These are phyloP conservation scores for Indicator indicator DNA, from an alignment of 2,113 vertebrate species.

Conservation along the genomic window DNA sequence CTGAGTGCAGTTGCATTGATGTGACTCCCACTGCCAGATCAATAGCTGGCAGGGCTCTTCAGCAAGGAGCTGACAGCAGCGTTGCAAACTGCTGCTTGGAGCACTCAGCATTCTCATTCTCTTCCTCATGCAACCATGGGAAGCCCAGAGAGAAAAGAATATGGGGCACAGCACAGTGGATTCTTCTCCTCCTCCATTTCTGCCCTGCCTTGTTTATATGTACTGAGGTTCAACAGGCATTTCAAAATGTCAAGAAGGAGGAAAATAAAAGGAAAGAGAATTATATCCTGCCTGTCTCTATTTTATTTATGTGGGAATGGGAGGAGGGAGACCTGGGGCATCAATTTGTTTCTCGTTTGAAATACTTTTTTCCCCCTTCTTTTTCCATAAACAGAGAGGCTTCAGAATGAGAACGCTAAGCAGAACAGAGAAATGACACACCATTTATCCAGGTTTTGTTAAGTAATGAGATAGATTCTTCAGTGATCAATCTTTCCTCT, in stretches of 20 bases:
- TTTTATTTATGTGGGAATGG: conserved; percentile 29
- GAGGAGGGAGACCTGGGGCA: neutral
- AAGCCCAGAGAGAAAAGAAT: neutral
- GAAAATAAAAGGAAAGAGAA: neutral
- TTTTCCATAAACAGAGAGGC: neutral
- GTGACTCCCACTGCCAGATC: conserved; percentile 21
- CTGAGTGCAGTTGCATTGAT: neutral
- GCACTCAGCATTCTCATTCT: neutral
- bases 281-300: neutral
- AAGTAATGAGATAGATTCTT: conserved; percentile 58
- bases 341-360: neutral
- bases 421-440: conserved; percentile 33
- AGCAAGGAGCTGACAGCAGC: neutral
- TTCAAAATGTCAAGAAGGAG: neutral
- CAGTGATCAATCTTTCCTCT: conserved; percentile 59
- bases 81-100: neutral
- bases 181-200: neutral
- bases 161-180: neutral
- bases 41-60: conserved; percentile 43
- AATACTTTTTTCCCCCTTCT: neutral
- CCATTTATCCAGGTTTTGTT: conserved; percentile 61
- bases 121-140: neutral
- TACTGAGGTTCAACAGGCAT: neutral
- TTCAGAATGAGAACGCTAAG: conserved; percentile 41
- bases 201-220: neutral